phyloP scores from a whole-genome alignment of 2,888 invertebrate species.

The Phaonia tiefii region DNA sequence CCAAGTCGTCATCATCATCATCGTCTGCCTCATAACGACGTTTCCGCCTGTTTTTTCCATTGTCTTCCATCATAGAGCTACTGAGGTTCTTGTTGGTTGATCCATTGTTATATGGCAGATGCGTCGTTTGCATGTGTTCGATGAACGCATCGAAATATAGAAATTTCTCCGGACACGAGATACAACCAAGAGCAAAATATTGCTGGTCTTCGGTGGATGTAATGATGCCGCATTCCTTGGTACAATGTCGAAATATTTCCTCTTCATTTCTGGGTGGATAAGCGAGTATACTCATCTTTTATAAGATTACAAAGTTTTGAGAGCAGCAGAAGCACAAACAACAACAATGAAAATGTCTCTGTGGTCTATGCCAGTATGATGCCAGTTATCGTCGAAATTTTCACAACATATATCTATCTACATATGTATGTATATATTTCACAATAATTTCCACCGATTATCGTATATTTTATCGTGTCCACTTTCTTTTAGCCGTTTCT shows the following conservation, averaged over 20 bases:
- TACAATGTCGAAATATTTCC: constrained; percentile 76
- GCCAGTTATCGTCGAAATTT: constrained; percentile 20
- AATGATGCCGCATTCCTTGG: constrained; percentile 77
- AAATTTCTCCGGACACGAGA: constrained; percentile 76
- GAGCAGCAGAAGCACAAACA: not conserved
- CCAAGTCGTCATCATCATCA: constrained; percentile 74
- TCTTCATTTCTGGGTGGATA: constrained; percentile 76
- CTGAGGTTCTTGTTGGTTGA: constrained; percentile 17
- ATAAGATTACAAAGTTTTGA: not conserved
- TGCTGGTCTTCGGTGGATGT: constrained; percentile 77
- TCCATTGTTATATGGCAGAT: constrained; percentile 66
- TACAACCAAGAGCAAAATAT: constrained; percentile 75
- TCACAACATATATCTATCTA: constrained; percentile 42
- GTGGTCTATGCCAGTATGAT: constrained; percentile 1
- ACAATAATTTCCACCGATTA: constrained; percentile 43
- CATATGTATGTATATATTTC: constrained; percentile 20
- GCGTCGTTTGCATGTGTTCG: constrained; percentile 75
- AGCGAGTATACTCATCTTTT: constrained; percentile 75
- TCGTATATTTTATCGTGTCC: constrained; percentile 23
- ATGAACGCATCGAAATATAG: constrained; percentile 77
- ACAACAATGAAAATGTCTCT: not conserved
- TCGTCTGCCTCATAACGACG: constrained; percentile 51
- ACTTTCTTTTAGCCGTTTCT: constrained; percentile 50
- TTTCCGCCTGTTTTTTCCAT: constrained; percentile 23
- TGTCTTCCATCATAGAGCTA: constrained; percentile 38